A percentile compares a stretch with the other conserved stretches of the same genome.
Conservation (phyloP, 2,888 invertebrate species). For the Platerodrilus igneus region DNA sequence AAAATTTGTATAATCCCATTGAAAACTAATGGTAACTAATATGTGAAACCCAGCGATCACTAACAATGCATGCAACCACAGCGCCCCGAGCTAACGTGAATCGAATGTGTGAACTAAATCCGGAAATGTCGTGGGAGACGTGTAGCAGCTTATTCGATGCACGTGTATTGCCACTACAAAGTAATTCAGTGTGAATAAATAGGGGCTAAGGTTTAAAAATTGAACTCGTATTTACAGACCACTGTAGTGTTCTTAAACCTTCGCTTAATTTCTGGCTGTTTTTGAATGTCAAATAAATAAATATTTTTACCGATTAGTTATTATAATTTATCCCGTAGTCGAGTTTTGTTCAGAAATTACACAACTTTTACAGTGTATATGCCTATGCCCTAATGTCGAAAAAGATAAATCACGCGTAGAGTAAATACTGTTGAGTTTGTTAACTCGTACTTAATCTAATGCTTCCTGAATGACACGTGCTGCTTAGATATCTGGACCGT, state of each 20-base stretch:
- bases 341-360: too few species aligned
- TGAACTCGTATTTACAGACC: too few species aligned
- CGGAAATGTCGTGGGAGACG: slow-evolving; percentile 30
- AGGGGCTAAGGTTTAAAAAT: too few species aligned
- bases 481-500: slow-evolving; percentile 14
- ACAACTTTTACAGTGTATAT: too few species aligned
- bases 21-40: slow-evolving; percentile 20
- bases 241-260: too few species aligned
- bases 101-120: slow-evolving; percentile 26
- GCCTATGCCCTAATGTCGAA: too few species aligned
- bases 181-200: slow-evolving; percentile 25
- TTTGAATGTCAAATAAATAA: too few species aligned
- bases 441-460: slow-evolving; percentile 29
- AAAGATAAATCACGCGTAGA: slow-evolving; percentile 27
- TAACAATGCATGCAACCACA: slow-evolving; percentile 25
- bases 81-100: slow-evolving; percentile 23
- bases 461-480: slow-evolving; percentile 29
- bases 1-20: slow-evolving; percentile 22
- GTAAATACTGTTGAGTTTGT: slow-evolving; percentile 25
- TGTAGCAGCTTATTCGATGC: slow-evolving; percentile 26
- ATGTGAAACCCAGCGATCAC: slow-evolving; percentile 23
- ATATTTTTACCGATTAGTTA: too few species aligned
- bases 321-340: too few species aligned
- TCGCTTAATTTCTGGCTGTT: too few species aligned
- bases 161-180: slow-evolving; percentile 25